These are phyloP conservation scores for Rhynchonema sp. DNA, from an alignment of 2,888 invertebrate species.

Conservation along the genomic window DNA sequence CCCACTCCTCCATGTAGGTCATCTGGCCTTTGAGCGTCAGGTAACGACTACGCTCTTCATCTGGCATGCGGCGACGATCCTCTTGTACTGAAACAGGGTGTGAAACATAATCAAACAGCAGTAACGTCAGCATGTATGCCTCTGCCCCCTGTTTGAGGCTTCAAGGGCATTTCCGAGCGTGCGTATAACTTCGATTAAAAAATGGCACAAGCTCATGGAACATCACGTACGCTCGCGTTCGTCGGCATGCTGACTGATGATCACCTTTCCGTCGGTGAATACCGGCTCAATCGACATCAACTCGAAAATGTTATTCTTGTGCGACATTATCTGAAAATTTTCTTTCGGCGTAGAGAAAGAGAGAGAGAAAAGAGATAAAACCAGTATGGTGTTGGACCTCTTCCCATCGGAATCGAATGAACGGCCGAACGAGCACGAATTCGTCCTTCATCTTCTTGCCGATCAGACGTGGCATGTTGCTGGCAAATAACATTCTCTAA, in stretches of 20 bases:
- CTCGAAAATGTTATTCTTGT: slow-evolving; percentile 92
- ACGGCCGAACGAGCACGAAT: slow-evolving; percentile 72
- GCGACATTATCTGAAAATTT: slow-evolving; percentile 55
- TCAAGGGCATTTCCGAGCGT: background rate
- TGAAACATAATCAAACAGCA: too few species aligned
- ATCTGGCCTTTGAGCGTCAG: slow-evolving; percentile 77
- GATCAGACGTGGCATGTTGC: slow-evolving; percentile 62
- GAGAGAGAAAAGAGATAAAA: background rate
- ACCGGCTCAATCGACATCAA: slow-evolving; percentile 61
- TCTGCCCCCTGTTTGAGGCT: background rate
- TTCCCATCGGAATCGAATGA: slow-evolving; percentile 80
- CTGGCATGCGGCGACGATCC: slow-evolving; percentile 38
- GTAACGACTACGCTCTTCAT: slow-evolving; percentile 15
- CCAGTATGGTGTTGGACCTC: slow-evolving; percentile 41
- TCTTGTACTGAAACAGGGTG: slow-evolving; percentile 37
- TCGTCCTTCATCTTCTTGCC: slow-evolving; percentile 74
- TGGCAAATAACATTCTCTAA: slow-evolving; percentile 26
- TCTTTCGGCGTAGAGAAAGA: background rate
- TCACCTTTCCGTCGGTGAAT: slow-evolving; percentile 14
- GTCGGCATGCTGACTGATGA: slow-evolving; percentile 1
- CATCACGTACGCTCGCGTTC: slow-evolving; percentile 5
- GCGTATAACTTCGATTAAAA: background rate
- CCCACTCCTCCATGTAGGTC: slow-evolving; percentile 96
- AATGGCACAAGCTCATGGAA: background rate
- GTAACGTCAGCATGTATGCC: background rate